A percentile compares a stretch with the other conserved stretches of the same genome.
These are phyloP conservation scores for Ophion ellenae DNA, from an alignment of 2,888 invertebrate species.

Conservation along the genomic window DNA sequence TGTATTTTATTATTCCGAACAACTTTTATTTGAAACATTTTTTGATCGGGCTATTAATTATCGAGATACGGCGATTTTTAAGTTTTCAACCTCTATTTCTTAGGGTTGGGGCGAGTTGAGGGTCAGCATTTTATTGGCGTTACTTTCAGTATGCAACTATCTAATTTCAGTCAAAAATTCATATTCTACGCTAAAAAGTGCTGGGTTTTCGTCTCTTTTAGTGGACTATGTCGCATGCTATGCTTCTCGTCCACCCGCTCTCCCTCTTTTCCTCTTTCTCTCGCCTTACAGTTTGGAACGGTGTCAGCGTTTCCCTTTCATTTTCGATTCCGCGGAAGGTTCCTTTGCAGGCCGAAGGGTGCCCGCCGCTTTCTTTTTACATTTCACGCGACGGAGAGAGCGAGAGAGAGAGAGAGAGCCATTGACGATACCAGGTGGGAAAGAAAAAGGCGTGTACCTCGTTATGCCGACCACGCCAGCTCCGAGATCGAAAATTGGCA, in stretches of 20 bases:
- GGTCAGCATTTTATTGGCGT: no score
- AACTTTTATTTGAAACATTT: no score
- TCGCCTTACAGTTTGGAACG: background rate
- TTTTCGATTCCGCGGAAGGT: slow-evolving; percentile 31
- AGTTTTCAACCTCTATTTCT: no score
- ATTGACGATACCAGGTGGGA: background rate
- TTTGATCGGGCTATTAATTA: no score
- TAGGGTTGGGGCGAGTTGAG: no score
- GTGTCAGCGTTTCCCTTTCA: slow-evolving; percentile 32
- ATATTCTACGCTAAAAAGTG: no score
- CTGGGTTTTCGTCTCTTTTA: no score
- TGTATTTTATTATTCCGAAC: no score
- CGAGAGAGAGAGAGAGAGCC: slow-evolving; percentile 42
- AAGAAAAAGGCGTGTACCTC: slow-evolving; percentile 11
- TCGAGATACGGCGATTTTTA: no score
- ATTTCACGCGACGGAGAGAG: slow-evolving; percentile 27
- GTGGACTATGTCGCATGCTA: no score
- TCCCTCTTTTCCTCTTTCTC: slow-evolving; percentile 15
- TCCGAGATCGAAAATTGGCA: slow-evolving; percentile 41
- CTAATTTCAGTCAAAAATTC: no score
- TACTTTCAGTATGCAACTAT: no score
- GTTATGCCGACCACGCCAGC: slow-evolving; percentile 27
- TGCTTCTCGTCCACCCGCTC: slow-evolving; percentile 4
- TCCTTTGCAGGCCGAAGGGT: slow-evolving; percentile 39
- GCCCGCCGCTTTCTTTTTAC: slow-evolving; percentile 37